Base-by-base conservation (phyloP, 1,140 invertebrate genomes). In the Philotrypesis tridentata region DNA sequence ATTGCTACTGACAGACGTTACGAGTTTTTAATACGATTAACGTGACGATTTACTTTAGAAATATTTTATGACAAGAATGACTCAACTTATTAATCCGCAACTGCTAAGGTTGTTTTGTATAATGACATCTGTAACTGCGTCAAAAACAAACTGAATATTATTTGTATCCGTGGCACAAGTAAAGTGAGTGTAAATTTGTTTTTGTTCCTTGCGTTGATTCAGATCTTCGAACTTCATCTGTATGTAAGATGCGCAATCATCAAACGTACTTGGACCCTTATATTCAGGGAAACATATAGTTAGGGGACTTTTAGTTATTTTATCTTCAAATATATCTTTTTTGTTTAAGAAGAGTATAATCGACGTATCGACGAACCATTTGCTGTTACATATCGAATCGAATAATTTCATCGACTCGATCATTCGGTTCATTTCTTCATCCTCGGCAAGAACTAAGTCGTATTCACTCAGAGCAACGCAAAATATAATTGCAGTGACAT, bases 271-370 rank as follows among this genome's bases (percentile, higher is more conserved):
- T 72, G 94, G 93, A 89, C 97, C 98, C 94, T 90, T 90, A 89
- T 98, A 99, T 92, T 99, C 98, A 21, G 96, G 96, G 90, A 99
- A 99, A 92, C 97, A 98, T 89, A 98, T 97, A 79, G 96, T 98
- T 60, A 99, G 91, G 17, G 97, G 96, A 85, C 96, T 98, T 91
- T 96, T 96, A 81, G 93, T 94, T 85, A 98, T 98, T 92, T 98
- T 98, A 85, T 98, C 97, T 88, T 98, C 97, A 90, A 99, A 99
- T 75, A 99, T 93, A 94, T 99, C 98, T 90, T 98, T 98, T 88
- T 99, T 99, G 92, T 99, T 99, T 31, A 99, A 93, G 91, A 99
- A 99, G 67, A 99, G 93, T 88, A 99, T 99, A 84, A 99, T 99
- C 21, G 97, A 98, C 11, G 98, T 99, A 86, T 99, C 97, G 72